These are phyloP conservation scores for Setophaga petechia DNA, from an alignment of 2,113 vertebrate genomes.

Conservation along the genomic window DNA sequence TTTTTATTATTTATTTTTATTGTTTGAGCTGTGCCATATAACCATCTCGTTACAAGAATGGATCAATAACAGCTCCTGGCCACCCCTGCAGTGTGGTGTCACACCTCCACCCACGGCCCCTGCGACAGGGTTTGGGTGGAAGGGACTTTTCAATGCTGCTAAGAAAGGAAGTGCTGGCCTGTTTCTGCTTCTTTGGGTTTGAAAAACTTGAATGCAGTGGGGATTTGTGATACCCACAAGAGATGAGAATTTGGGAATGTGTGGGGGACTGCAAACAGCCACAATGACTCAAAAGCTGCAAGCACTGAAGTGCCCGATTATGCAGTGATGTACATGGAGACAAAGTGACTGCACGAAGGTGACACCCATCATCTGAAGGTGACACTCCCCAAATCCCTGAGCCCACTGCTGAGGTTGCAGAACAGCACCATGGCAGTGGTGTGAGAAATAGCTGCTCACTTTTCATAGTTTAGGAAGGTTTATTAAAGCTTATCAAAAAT, in stretches of 20 bases:
- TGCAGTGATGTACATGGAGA: rapidly evolving
- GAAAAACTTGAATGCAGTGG: neutral
- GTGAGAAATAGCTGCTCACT: too few relatives aligned
- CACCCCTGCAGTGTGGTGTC: neutral
- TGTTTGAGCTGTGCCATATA: conserved; percentile 24
- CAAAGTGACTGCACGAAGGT: neutral
- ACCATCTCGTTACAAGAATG: neutral
- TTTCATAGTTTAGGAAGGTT: too few relatives aligned
- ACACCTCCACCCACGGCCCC: neutral
- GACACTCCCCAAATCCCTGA: neutral
- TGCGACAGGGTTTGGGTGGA: rapidly evolving
- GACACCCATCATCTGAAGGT: neutral
- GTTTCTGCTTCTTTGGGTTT: neutral
- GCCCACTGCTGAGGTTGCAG: neutral
- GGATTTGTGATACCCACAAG: neutral
- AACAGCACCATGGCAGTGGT: neutral
- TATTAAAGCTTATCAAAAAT: too few relatives aligned
- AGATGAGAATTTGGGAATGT: neutral
- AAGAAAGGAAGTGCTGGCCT: neutral
- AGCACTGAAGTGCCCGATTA: neutral
- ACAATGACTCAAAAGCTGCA: neutral
- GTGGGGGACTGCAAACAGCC: neutral
- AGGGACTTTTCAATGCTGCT: rapidly evolving
- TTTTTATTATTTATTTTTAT: conserved; percentile 54
- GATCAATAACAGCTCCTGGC: neutral